phyloP scores from a whole-genome alignment of 2,888 invertebrate genomes.

The Tridacna gigas region DNA sequence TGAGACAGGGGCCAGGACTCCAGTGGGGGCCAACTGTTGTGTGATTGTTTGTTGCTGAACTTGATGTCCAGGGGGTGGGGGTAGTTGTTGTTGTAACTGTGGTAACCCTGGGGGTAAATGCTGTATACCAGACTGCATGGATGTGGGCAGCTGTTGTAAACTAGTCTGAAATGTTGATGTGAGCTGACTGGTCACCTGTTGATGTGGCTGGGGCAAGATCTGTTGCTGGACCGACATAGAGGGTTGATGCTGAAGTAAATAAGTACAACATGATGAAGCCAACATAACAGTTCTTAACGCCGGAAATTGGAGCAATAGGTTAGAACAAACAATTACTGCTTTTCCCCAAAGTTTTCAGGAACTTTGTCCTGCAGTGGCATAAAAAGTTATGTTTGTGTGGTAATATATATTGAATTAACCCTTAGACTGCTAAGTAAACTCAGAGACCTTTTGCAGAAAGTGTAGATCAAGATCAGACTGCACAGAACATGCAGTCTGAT shows the following conservation, averaged over 20 bases:
- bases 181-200: constrained; percentile 43
- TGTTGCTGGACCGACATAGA: constrained; percentile 42
- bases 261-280: too few relatives aligned
- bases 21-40: constrained; percentile 14
- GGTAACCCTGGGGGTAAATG: constrained; percentile 24
- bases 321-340: too few relatives aligned
- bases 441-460: too few relatives aligned
- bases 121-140: constrained; percentile 25
- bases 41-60: constrained; percentile 16
- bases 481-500: too few relatives aligned
- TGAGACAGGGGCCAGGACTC: constrained; percentile 15
- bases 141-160: constrained; percentile 23
- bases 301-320: too few relatives aligned
- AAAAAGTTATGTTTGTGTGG: too few relatives aligned
- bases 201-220: constrained; percentile 49
- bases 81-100: constrained; percentile 37
- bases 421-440: too few relatives aligned
- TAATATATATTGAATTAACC: too few relatives aligned
- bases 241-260: constrained; percentile 14
- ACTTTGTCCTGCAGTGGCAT: too few relatives aligned
- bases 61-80: neutral
- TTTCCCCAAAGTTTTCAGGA: too few relatives aligned
- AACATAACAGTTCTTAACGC: too few relatives aligned
- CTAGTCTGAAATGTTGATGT: constrained; percentile 12
- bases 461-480: too few relatives aligned